A percentile compares a stretch with the other conserved stretches of the same genome.
phyloP scores from a whole-genome alignment of 2,797 vertebrate species.

The Picus viridis region DNA sequence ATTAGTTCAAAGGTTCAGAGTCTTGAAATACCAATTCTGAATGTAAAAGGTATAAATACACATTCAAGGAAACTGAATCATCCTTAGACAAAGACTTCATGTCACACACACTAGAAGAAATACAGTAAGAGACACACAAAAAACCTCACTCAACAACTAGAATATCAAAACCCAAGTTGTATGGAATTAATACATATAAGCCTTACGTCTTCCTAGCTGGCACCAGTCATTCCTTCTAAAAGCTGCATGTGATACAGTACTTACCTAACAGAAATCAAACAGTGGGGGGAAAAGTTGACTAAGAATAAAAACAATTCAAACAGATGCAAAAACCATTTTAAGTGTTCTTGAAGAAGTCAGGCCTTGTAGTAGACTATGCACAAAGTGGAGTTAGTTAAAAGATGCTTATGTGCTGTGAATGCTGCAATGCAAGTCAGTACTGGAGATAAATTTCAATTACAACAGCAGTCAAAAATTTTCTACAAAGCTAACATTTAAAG shows the following conservation, averaged over 20 bases:
- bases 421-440: background rate
- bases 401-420: background rate
- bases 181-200: background rate
- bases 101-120: background rate
- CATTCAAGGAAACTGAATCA: background rate
- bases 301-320: background rate
- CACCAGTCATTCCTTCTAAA: background rate
- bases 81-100: background rate
- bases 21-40: background rate
- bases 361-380: background rate
- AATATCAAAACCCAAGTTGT: background rate
- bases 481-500: background rate
- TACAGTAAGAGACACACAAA: background rate
- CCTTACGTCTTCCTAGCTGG: background rate
- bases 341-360: background rate
- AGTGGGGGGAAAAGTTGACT: background rate
- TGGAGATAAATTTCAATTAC: background rate
- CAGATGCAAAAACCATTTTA: background rate
- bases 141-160: background rate
- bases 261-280: background rate
- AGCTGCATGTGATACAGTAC: background rate
- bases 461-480: background rate
- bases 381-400: background rate
- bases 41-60: background rate
- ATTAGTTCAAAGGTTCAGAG: background rate